These are phyloP conservation scores for Enteromius thamalakanensis DNA, from an alignment of 2,797 vertebrate genomes.

Conservation along the genomic window DNA sequence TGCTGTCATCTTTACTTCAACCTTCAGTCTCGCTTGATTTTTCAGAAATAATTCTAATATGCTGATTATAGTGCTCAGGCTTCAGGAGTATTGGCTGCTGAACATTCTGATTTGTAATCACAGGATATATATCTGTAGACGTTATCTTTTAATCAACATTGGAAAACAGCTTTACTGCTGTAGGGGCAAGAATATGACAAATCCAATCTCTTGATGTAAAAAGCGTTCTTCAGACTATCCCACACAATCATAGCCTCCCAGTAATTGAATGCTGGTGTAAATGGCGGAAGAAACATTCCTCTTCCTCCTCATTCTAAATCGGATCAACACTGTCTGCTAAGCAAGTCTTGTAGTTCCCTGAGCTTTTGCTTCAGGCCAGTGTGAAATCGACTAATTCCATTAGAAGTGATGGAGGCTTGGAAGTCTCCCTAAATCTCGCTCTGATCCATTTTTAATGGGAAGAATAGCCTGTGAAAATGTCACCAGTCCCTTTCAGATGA, in stretches of 20 bases:
- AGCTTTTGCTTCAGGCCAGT: constrained; percentile 33
- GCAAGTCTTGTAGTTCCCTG: constrained; percentile 36
- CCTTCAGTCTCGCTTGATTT: not conserved
- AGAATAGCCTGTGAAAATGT: constrained; percentile 84
- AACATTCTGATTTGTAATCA: not conserved
- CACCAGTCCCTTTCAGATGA: constrained; percentile 72
- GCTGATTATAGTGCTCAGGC: not conserved
- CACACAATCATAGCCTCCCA: not conserved
- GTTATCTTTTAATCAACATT: not conserved
- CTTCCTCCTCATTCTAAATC: constrained; percentile 25
- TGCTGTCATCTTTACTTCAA: not conserved
- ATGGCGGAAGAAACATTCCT: not conserved
- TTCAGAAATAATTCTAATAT: not conserved
- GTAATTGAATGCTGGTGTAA: not conserved
- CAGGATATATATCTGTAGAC: not conserved
- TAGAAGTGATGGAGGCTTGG: constrained; percentile 52
- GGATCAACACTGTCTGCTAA: constrained; percentile 12
- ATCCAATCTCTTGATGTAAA: not conserved
- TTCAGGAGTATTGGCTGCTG: not conserved
- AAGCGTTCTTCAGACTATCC: not conserved
- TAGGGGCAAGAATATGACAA: not conserved
- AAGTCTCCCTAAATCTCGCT: constrained; percentile 65
- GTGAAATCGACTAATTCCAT: constrained; percentile 64
- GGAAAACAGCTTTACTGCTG: not conserved
- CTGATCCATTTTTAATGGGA: constrained; percentile 79